phyloP scores from a whole-genome alignment of 2,797 vertebrate species.

The Epinephelus malabaricus region DNA sequence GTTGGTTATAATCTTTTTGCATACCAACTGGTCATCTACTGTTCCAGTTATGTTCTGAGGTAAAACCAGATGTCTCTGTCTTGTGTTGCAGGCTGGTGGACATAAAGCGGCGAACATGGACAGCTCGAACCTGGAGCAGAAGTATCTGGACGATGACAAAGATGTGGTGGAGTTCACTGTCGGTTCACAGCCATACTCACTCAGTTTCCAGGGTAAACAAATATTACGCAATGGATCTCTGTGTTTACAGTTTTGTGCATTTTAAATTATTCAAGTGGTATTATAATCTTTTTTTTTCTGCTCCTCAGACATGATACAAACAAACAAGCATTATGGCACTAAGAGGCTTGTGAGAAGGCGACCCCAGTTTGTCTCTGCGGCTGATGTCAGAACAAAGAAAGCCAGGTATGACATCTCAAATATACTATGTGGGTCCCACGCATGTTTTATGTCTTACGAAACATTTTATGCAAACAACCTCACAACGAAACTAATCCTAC shows the following conservation, averaged over 20 bases:
- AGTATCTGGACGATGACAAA: constrained; percentile 66
- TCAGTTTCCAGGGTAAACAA: constrained; percentile 80
- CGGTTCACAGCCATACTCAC: constrained; percentile 75
- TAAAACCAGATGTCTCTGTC: neutral
- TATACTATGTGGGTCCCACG: neutral
- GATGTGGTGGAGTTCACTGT: constrained; percentile 77
- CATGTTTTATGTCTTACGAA: neutral
- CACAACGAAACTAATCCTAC: neutral
- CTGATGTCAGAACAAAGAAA: constrained; percentile 66
- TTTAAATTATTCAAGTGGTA: neutral
- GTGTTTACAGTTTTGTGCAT: neutral
- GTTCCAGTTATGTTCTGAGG: neutral
- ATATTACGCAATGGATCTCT: neutral
- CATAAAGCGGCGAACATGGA: constrained; percentile 58
- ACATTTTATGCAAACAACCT: neutral
- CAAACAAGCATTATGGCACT: constrained; percentile 77
- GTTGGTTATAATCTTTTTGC: neutral
- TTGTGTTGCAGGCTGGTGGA: constrained; percentile 51
- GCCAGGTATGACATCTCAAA: constrained; percentile 60
- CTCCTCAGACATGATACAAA: constrained; percentile 85
- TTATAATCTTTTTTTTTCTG: neutral
- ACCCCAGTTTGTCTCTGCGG: constrained; percentile 78
- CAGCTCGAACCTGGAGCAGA: constrained; percentile 79
- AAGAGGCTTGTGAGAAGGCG: constrained; percentile 78
- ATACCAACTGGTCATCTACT: neutral